Percentiles rank a stretch among this genome's conserved stretches.
These are phyloP conservation scores for Sterrhoptilus dennistouni DNA, from an alignment of 2,113 vertebrate genomes.

Conservation along the genomic window DNA sequence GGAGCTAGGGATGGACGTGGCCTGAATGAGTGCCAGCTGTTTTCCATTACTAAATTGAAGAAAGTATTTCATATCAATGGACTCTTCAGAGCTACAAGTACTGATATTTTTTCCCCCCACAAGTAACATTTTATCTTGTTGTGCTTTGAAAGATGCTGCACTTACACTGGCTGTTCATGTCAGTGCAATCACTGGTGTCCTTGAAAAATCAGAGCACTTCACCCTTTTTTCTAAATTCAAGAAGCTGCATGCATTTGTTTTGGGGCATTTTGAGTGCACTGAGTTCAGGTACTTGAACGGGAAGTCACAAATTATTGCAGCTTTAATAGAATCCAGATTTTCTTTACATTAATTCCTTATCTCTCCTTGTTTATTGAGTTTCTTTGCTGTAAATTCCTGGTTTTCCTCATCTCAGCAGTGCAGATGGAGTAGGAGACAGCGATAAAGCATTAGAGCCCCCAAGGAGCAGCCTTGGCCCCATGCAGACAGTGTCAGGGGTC, in stretches of 20 bases:
- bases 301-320: slow-evolving; percentile 7
- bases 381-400: background rate
- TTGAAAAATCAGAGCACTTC: background rate
- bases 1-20: background rate
- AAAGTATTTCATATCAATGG: slow-evolving; percentile 18
- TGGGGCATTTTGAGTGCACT: background rate
- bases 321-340: slow-evolving; percentile 8
- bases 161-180: background rate
- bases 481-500: background rate
- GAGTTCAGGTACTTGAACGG: background rate
- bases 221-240: background rate
- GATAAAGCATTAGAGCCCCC: background rate
- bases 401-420: background rate
- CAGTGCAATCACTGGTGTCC: background rate
- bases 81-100: slow-evolving; percentile 5
- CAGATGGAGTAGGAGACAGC: background rate
- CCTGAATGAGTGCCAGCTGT: background rate
- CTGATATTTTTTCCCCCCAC: background rate
- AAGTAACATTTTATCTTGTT: background rate
- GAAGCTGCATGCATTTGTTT: background rate
- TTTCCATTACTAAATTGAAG: slow-evolving; percentile 35
- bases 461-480: background rate
- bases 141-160: slow-evolving; percentile 2
- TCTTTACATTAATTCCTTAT: background rate
- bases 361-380: background rate